phyloP scores from a whole-genome alignment of 2,113 vertebrate genomes.

The Falcunculus frontatus region DNA sequence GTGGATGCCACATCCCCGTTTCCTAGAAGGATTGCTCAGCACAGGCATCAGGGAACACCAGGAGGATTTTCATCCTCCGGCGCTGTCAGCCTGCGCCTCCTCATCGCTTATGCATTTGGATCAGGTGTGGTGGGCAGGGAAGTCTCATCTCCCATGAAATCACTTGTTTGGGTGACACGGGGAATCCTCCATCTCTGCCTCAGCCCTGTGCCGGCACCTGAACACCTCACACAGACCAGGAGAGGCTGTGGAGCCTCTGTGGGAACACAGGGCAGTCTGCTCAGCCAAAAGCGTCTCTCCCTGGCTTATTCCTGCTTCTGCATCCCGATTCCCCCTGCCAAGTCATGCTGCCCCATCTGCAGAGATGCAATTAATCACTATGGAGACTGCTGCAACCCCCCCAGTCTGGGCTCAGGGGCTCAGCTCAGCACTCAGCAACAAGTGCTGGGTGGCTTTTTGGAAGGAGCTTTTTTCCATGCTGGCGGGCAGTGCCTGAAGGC shows the following conservation, averaged over 20 bases:
- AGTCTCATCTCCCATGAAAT: not conserved
- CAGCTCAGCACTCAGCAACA: not conserved
- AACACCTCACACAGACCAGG: not conserved
- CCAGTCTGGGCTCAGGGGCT: not conserved
- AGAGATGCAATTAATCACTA: not conserved
- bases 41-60: fast-evolving
- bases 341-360: not conserved
- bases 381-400: not conserved
- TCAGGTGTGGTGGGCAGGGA: not conserved
- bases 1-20: not conserved
- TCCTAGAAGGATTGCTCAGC: not conserved
- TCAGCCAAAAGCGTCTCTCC: not conserved
- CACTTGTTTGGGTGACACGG: not conserved
- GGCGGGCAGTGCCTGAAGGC: not conserved
- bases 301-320: not conserved
- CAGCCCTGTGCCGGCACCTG: not conserved
- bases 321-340: not conserved
- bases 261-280: not conserved
- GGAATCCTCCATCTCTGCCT: not conserved
- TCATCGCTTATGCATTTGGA: not conserved
- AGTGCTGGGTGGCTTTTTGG: not conserved
- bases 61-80: fast-evolving
- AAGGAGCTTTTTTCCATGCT: not conserved
- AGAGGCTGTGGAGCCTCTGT: not conserved
- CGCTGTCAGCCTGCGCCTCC: not conserved